A percentile compares a stretch with the other conserved stretches of the same genome.
Evolutionary conservation across 64 coral and sea anemone species (phyloP).

Genomic region (Dendrophyllia cribrosa): DNA sequence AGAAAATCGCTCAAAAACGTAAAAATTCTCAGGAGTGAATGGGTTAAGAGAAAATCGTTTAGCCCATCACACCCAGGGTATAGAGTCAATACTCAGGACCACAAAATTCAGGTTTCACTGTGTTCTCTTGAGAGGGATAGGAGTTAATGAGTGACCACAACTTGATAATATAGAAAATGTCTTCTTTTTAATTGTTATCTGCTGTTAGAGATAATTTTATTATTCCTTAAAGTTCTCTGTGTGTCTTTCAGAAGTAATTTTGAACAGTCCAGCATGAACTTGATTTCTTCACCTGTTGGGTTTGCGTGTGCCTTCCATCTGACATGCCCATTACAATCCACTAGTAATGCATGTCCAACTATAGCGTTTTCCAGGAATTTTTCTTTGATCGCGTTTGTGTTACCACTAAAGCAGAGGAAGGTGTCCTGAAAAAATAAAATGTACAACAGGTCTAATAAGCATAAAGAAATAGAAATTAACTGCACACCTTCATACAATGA

Average conservation of each 20-base stretch:
- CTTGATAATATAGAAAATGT: too few species aligned
- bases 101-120: too few species aligned
- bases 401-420: constrained; percentile 80
- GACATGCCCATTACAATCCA: constrained; percentile 71
- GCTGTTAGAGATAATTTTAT: background rate
- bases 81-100: too few species aligned
- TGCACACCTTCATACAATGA: too few species aligned
- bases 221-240: constrained; percentile 8
- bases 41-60: too few species aligned
- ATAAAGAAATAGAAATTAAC: background rate
- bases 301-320: constrained; percentile 84
- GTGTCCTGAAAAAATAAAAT: constrained; percentile 58
- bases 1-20: too few species aligned
- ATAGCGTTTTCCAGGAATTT: constrained; percentile 84
- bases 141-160: too few species aligned
- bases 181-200: background rate
- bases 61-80: too few species aligned
- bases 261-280: constrained; percentile 70
- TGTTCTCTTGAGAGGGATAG: too few species aligned
- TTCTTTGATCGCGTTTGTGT: constrained; percentile 62
- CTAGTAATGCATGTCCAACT: constrained; percentile 85
- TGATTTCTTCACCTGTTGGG: constrained; percentile 73
- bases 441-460: background rate
- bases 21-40: too few species aligned
- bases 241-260: constrained; percentile 62